Conservation (phyloP, 2,113 vertebrate genomes). For the Stomatorhinus ivindoensis region DNA sequence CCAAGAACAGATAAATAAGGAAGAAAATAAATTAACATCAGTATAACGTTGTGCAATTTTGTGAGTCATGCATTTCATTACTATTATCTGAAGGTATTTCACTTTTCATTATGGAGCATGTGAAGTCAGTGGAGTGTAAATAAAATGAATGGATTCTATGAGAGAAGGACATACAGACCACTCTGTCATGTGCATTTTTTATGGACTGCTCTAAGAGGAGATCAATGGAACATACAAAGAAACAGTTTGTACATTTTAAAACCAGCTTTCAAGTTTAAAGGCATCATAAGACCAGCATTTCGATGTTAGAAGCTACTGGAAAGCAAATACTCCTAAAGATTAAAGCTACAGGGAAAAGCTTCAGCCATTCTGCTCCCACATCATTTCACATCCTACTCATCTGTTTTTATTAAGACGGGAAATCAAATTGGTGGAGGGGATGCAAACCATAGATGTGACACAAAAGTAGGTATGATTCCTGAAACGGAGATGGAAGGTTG, state of each 20-base stretch:
- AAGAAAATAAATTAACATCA: not conserved
- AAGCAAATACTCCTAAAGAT: not conserved
- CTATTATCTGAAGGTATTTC: not conserved
- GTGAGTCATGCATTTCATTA: not conserved
- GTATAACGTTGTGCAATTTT: not conserved
- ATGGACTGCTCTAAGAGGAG: not conserved
- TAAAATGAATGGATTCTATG: not conserved
- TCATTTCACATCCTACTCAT: not conserved
- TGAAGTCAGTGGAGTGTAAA: not conserved
- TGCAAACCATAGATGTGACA: not conserved
- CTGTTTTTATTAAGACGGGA: not conserved
- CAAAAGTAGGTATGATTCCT: not conserved
- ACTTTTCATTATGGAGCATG: not conserved
- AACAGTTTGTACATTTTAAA: not conserved
- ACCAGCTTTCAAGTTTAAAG: not conserved
- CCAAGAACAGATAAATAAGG: not conserved
- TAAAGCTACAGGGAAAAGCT: not conserved
- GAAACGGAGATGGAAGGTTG: not conserved
- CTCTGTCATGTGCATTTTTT: not conserved
- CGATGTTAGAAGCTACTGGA: not conserved
- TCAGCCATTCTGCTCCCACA: not conserved
- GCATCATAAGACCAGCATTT: not conserved
- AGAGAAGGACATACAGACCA: not conserved
- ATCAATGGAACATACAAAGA: not conserved
- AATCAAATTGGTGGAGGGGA: not conserved